Conservation (phyloP, 2,113 vertebrate genomes). For the Probosciger aterrimus region DNA sequence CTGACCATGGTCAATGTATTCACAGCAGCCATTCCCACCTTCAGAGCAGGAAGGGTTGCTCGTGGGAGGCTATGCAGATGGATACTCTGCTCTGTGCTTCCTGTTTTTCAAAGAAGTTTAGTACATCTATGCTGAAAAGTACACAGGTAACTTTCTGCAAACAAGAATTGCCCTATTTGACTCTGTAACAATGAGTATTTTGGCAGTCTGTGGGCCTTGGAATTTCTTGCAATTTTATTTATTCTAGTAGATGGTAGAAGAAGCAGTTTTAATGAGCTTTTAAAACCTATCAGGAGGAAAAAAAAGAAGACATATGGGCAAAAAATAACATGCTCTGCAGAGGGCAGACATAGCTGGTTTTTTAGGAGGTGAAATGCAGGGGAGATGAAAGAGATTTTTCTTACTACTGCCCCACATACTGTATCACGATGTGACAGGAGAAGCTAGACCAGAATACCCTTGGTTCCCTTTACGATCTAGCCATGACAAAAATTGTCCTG, state of each 20-base stretch:
- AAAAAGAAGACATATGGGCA: neutral
- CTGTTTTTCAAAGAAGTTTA: neutral
- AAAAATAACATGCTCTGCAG: neutral
- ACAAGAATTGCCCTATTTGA: neutral
- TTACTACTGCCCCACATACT: neutral
- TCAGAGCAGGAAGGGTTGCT: neutral
- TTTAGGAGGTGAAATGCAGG: neutral
- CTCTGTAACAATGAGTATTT: neutral
- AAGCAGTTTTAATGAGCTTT: neutral
- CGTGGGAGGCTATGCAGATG: neutral
- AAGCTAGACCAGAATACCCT: neutral
- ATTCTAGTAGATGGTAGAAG: neutral
- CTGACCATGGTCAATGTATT: neutral
- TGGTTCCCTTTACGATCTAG: neutral
- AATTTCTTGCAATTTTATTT: neutral
- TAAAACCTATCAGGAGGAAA: neutral
- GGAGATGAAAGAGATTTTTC: neutral
- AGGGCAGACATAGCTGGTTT: neutral
- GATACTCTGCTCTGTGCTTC: neutral
- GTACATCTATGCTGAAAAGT: neutral
- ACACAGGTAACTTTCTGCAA: neutral
- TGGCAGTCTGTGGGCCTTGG: neutral
- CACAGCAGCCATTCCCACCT: neutral
- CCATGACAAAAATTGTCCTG: neutral
- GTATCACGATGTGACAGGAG: neutral